Conservation (phyloP, 2,888 invertebrate genomes). For the Cephus pygmeus region DNA sequence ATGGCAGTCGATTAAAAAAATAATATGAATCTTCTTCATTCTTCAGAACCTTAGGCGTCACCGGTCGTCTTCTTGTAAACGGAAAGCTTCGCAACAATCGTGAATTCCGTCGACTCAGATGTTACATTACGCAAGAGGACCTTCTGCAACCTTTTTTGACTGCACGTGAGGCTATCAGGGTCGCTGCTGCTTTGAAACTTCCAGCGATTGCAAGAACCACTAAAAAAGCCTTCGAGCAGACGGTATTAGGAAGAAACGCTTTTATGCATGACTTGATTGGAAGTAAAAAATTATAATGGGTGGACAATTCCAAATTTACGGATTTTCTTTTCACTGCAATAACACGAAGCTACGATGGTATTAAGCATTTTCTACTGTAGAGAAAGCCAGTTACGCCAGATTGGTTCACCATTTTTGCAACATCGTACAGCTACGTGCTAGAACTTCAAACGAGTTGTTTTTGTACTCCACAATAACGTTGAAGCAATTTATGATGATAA, state of each 20-base stretch:
- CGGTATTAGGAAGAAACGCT: background rate
- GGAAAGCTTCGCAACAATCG: constrained; percentile 73
- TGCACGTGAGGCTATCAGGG: constrained; percentile 81
- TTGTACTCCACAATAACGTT: background rate
- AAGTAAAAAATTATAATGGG: background rate
- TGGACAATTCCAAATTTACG: background rate
- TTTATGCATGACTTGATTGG: background rate
- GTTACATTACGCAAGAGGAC: constrained; percentile 86
- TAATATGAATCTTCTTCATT: background rate
- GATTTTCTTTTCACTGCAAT: background rate
- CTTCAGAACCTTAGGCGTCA: constrained; percentile 73
- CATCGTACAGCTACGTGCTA: background rate
- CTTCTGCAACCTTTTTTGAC: constrained; percentile 79
- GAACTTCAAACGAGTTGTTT: background rate
- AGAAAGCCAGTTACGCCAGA: background rate
- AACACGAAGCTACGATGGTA: background rate
- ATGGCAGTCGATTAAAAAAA: background rate
- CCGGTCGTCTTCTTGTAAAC: constrained; percentile 77
- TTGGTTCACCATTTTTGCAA: background rate
- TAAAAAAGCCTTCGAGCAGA: constrained; percentile 38
- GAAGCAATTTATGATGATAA: background rate
- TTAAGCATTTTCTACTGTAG: background rate
- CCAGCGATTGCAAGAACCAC: constrained; percentile 57
- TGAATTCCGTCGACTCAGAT: constrained; percentile 77
- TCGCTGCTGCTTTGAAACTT: constrained; percentile 82